phyloP scores from a whole-genome alignment of 2,797 vertebrate species.

The Tenualosa ilisha region DNA sequence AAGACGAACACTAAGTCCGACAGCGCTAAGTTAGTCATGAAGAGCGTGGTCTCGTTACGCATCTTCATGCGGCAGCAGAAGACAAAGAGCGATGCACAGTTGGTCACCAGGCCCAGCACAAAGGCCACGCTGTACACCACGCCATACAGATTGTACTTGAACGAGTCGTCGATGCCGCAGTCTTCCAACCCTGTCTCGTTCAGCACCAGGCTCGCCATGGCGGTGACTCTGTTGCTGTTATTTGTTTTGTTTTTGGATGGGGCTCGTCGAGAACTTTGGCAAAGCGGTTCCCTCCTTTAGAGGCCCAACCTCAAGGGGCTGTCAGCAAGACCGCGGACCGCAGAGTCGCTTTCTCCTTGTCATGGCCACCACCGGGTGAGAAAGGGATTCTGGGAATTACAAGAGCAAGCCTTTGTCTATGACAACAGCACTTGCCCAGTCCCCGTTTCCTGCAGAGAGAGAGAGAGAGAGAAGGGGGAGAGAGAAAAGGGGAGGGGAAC shows the following conservation, averaged over 20 bases:
- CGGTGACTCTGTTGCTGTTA: constrained; percentile 21
- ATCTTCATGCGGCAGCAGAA: constrained; percentile 96
- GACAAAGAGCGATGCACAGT: constrained; percentile 94
- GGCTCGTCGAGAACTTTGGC: not conserved
- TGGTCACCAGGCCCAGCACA: constrained; percentile 91
- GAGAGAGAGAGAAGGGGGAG: not conserved
- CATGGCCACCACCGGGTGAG: not conserved
- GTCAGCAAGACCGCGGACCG: not conserved
- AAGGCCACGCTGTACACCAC: constrained; percentile 95
- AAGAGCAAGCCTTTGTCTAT: constrained; percentile 12
- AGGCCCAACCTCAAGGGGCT: constrained; percentile 4
- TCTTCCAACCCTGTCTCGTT: constrained; percentile 89
- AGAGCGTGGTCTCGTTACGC: constrained; percentile 92
- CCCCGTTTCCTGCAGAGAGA: constrained; percentile 15
- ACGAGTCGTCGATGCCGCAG: constrained; percentile 93
- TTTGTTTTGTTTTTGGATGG: not conserved
- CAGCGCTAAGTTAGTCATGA: constrained; percentile 94
- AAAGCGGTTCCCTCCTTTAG: constrained; percentile 11
- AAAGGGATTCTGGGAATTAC: constrained; percentile 21
- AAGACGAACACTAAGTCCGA: constrained; percentile 96
- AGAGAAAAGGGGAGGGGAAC: not conserved
- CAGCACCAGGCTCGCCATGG: constrained; percentile 76
- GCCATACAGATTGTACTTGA: constrained; percentile 96
- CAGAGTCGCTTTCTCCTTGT: constrained; percentile 18
- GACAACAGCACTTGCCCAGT: constrained; percentile 14